Base-by-base conservation (phyloP, 2,797 vertebrate species). In the Vespertilio murinus region DNA sequence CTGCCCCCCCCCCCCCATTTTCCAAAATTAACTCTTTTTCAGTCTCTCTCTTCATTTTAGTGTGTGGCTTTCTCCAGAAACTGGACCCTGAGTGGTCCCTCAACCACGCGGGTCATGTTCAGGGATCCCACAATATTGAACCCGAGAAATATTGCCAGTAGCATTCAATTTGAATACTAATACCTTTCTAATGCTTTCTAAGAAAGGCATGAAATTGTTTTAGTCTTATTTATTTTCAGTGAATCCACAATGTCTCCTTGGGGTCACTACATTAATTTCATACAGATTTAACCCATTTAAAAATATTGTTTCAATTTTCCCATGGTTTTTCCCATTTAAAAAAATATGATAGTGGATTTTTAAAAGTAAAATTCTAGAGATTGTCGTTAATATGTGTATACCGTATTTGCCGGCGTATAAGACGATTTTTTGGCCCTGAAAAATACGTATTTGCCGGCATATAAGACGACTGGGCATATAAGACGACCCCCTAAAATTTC, bases 211-310 rank as follows among this genome's bases (percentile, higher is more conserved):
- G 6, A 70, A 89, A 38, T 91, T 87, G 87, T 80, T 94, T 95
- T 47, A 85, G 52, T 85, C 18, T 93, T 64, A 75, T 8, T 86
- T 91, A 17, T 88, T 96, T 94, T 88, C 25, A 69, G 28, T 91
- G 87, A 95, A 83, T 23, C 30, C 59, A 83, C 6, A 91, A 73
- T 94, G 45, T 75, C n/a, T 96, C 42, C 40, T 47, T 95, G 25
- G 83, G 30, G 16, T 77, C 40, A 77, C 33, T 79, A 8, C 7
- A 79, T 82, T 95, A 45, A 89, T 83, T 91, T 45, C 2, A 40
- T 69, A 74, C 9, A 71, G 7, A 56, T 67, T 75, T 86, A 18
- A 5, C 16, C 30, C 90, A 11, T 93, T 85, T 93, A 33, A 91
- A 42, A 80, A 61, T 75, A 13, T 69, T 88, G 45, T 49, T 69